Evolutionary conservation across 2,888 invertebrate genomes (phyloP).

Genomic region (Drosophila anceps): DNA sequence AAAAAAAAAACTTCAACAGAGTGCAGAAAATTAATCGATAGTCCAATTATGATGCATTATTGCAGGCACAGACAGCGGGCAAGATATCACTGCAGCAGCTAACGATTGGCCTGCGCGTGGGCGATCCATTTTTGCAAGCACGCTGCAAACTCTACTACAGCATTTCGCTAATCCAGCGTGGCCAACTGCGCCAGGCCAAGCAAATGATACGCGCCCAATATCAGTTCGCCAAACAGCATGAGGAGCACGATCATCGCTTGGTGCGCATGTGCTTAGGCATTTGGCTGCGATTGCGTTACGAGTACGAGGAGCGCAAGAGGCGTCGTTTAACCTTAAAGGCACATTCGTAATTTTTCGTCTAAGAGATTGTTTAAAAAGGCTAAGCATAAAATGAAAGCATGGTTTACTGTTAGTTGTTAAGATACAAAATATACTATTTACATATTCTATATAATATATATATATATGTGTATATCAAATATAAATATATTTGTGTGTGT

Average conservation of each 20-base stretch:
- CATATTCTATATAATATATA: constrained; percentile 13
- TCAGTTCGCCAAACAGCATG: constrained; percentile 83
- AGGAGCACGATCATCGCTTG: constrained; percentile 87
- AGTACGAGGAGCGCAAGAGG: constrained; percentile 67
- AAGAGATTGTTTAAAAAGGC: constrained; percentile 5
- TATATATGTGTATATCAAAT: constrained; percentile 32
- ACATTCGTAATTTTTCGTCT: background rate
- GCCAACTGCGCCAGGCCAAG: constrained; percentile 88
- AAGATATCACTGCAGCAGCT: constrained; percentile 94
- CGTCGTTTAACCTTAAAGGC: constrained; percentile 8
- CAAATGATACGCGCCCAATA: constrained; percentile 88
- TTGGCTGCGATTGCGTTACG: constrained; percentile 91
- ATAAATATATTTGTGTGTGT: constrained; percentile 51
- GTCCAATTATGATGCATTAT: background rate
- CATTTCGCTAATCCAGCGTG: constrained; percentile 94
- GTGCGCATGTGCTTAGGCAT: constrained; percentile 94
- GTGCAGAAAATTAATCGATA: too few species aligned
- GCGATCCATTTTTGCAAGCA: constrained; percentile 92
- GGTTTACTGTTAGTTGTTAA: constrained; percentile 25
- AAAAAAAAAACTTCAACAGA: background rate
- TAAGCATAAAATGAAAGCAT: constrained; percentile 19
- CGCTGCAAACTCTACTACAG: constrained; percentile 95
- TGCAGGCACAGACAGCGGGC: constrained; percentile 96
- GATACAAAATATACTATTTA: constrained; percentile 33
- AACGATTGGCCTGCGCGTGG: constrained; percentile 91